phyloP scores from a whole-genome alignment of 92 coral and sea anemone species.

The Anthopleura xanthogrammica region DNA sequence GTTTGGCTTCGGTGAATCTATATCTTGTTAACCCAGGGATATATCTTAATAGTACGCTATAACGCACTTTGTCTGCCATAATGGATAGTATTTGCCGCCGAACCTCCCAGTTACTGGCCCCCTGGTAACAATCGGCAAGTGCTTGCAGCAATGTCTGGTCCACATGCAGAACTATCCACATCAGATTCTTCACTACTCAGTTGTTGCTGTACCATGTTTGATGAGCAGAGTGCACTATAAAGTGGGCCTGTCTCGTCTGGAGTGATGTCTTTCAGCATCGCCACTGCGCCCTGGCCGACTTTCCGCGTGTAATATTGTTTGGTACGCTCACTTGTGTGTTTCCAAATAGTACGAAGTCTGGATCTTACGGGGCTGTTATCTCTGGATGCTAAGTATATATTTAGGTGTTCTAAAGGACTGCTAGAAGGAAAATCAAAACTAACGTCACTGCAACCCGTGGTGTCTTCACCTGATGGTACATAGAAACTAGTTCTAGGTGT shows the following conservation, averaged over 20 bases:
- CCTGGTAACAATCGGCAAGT: conserved; percentile 67
- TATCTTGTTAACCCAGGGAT: conserved; percentile 74
- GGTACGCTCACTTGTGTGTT: conserved; percentile 48
- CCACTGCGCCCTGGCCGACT: conserved; percentile 63
- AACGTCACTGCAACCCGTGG: conserved; percentile 29
- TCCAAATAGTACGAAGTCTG: conserved; percentile 54
- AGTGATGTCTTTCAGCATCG: conserved; percentile 49
- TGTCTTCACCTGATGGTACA: conserved; percentile 27
- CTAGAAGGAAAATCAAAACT: conserved; percentile 31
- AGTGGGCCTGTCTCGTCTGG: conserved; percentile 50
- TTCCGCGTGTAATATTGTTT: conserved; percentile 63
- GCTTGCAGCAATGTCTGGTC: conserved; percentile 64
- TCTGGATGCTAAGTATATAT: conserved; percentile 46
- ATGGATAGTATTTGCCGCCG: conserved; percentile 72
- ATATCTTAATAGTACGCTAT: conserved; percentile 36
- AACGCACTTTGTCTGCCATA: conserved; percentile 69
- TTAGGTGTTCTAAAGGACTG: conserved; percentile 38
- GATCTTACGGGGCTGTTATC: conserved; percentile 76
- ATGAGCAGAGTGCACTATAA: conserved; percentile 52
- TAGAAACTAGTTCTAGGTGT: conserved; percentile 28
- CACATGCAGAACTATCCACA: conserved; percentile 30
- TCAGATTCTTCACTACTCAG: conserved; percentile 38
- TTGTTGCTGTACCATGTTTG: conserved; percentile 36
- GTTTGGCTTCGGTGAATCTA: conserved; percentile 71
- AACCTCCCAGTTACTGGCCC: conserved; percentile 63